Evolutionary conservation across 2,113 vertebrate species (phyloP), one percentile per base, ranked within the genome.

Genomic region (Silurus asotus): DNA sequence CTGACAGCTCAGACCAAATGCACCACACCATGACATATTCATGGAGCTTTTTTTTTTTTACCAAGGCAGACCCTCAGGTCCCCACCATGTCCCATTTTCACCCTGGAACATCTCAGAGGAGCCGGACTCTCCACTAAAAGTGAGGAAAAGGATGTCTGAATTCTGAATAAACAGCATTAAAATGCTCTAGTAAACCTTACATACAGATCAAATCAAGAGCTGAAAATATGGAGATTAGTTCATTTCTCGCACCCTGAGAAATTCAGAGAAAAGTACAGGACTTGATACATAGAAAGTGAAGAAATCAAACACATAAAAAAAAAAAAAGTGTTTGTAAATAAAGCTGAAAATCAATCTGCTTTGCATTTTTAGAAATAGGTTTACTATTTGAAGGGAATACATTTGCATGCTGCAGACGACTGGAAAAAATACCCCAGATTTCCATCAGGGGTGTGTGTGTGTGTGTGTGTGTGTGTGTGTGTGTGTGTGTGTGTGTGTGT

Each of bases 1-100:
- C 37, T 76, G 88, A 89, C 89, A 8, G 83, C 86, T 84, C 87
- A 89, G 90, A 88, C 89, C 90, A 92, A 92, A 93, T 91, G 92
- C 88, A 84, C 5, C 65, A 14, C 82, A 59, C 20, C 45, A 53
- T 64, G 72, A 58, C 53, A 83, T 82, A 87, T 87, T 84, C 80
- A 83, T 79, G 64, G 37, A 37, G 48, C 45, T 55, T 51, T 51
- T 59, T 51, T 59, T 51, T 48, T 28, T 56, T 9, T 65, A 45
- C 37, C 8, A 82, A 55, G 51, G 15, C 51, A 51, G 72, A 53
- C 15, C 48, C 55, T 49, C 65, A 48, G 75, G 9, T 9, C 67
- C 11, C 4, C 14, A 58, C 45, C 48, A 58, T 28, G 20, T 10
- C 67, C 28, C 53, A n/a, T 55, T 85, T 79, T 51, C 51, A 56